A percentile compares a stretch with the other conserved stretches of the same genome.
Conservation (phyloP, 2,888 invertebrate species). For the Campoplex nolae region DNA sequence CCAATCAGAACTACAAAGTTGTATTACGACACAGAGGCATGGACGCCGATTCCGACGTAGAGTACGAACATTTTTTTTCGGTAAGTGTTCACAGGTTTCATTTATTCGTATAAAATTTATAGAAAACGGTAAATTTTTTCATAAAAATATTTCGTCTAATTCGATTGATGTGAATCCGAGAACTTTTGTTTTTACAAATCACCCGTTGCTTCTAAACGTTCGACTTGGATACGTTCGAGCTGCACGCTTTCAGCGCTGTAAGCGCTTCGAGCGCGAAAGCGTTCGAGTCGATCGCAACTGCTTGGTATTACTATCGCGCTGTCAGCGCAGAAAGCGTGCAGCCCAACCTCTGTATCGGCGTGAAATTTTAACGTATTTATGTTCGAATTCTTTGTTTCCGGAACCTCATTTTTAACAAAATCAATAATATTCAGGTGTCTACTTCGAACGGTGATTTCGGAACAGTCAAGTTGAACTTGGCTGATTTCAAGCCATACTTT, state of each 20-base stretch:
- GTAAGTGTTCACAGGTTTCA: conserved; percentile 65
- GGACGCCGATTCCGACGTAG: conserved; percentile 86
- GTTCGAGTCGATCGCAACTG: no score
- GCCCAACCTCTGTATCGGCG: no score
- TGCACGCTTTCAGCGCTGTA: no score
- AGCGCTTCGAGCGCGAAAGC: no score
- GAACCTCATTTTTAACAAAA: neutral
- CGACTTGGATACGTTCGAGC: no score
- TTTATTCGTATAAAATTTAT: neutral
- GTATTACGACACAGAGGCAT: conserved; percentile 87
- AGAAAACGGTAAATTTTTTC: no score
- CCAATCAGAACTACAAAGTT: conserved; percentile 87
- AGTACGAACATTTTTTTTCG: conserved; percentile 87
- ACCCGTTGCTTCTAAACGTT: no score
- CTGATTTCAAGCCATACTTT: conserved; percentile 88
- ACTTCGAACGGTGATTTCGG: conserved; percentile 85
- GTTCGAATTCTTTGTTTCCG: neutral
- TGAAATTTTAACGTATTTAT: neutral
- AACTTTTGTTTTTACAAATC: neutral
- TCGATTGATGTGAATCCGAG: neutral
- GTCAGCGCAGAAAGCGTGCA: no score
- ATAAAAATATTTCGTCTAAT: no score
- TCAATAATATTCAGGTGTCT: conserved; percentile 84
- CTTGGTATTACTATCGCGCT: no score
- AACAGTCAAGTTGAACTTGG: conserved; percentile 86